Base-by-base conservation (phyloP, 2,113 vertebrate genomes). In the Galbula dea region DNA sequence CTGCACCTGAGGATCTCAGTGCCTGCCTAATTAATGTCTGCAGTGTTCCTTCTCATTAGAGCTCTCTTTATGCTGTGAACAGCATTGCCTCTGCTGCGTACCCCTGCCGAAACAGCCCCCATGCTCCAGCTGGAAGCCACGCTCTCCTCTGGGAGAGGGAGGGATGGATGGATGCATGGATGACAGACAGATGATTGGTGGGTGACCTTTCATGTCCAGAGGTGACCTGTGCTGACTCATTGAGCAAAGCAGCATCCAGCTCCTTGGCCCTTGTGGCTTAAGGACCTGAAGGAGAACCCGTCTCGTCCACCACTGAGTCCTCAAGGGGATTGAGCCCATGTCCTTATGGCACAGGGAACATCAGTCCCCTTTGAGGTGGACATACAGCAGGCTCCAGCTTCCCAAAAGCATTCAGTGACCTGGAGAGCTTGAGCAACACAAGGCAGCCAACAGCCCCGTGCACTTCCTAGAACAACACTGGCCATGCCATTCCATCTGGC, bases 341-440 rank as follows among this genome's bases (percentile, higher is more conserved):
- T 63, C 78, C 69, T 71, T 37, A 4, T 34, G 46, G 68, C 46
- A 29, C 36, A 43, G 54, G 45, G 87, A 72, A 19, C 17, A 34
- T 49, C 36, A 41, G 23, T 46, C 16, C 24, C 1, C 2, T n/a
- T 43, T 39, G 30, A 52, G 51, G 20, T 16, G 27, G 39, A 57
- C 14, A 1, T 29, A 23, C 15, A 27, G 32, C 49, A 29, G 43
- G 54, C 61, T 73, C 30, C 54, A 68, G 27, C 58, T 45, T 32
- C 77, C 36, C 4, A 0, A 76, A 81, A 88, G 20, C 37, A 19
- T 54, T 69, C 51, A 59, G 11, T 22, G n/a, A n/a, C 45, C 16
- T 0, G 0, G 39, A 54, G 51, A 65, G 27, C 5, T 11, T 0
- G 4, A 61, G 65, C 29, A 51, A 62, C 0, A 1, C 2, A 2